Conservation (phyloP, 2,797 vertebrate species). For the Cossypha heuglini region DNA sequence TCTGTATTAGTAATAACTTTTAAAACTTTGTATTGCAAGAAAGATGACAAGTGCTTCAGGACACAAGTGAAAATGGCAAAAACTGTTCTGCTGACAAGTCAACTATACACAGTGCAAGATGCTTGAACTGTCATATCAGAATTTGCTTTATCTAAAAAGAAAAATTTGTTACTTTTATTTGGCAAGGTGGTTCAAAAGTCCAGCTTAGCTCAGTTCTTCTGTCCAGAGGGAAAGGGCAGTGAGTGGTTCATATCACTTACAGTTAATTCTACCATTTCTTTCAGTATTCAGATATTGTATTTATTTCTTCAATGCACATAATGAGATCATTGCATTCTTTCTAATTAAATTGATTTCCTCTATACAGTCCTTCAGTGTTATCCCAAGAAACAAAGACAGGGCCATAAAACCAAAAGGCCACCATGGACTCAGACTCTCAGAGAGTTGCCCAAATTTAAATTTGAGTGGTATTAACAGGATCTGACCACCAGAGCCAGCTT, state of each 20-base stretch:
- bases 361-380: neutral
- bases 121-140: neutral
- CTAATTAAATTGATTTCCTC: neutral
- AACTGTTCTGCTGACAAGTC: neutral
- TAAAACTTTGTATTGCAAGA: neutral
- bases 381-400: neutral
- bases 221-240: neutral
- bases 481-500: neutral
- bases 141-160: neutral
- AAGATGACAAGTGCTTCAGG: neutral
- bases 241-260: neutral
- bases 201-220: neutral
- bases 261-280: neutral
- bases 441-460: neutral
- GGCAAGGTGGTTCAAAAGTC: neutral
- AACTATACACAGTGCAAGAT: neutral
- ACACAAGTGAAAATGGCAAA: neutral
- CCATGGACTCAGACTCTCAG: neutral
- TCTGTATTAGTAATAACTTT: neutral
- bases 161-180: neutral
- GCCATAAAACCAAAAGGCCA: neutral
- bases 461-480: rapidly evolving
- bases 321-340: neutral
- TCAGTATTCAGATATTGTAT: neutral
- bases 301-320: neutral